Percentiles rank a stretch among this genome's conserved stretches.
These are phyloP conservation scores for Cynopterus sphinx DNA, from an alignment of 2,797 vertebrate genomes.

Conservation along the genomic window DNA sequence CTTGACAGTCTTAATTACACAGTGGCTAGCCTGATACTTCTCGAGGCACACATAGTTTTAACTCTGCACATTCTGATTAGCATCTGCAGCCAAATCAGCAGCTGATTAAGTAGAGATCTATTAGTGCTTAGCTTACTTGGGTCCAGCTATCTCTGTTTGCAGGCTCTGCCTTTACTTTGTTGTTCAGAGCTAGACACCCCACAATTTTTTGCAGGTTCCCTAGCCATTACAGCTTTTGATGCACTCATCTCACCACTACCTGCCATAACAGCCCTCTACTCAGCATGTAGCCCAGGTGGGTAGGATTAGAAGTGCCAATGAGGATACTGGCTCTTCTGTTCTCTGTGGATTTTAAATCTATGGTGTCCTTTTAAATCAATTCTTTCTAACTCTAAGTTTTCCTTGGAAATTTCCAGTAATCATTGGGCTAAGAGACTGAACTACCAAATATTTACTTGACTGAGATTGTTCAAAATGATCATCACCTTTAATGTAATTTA, in stretches of 20 bases:
- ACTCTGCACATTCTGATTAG: not conserved
- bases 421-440: not conserved
- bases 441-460: not conserved
- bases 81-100: not conserved
- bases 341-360: not conserved
- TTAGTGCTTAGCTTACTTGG: not conserved
- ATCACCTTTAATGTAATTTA: not conserved
- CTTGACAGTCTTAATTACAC: accelerated
- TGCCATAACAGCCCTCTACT: not conserved
- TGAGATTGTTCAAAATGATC: not conserved
- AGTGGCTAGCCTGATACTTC: not conserved
- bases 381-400: not conserved
- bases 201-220: not conserved
- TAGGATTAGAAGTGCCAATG: not conserved
- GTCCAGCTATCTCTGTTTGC: not conserved
- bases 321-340: not conserved
- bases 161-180: not conserved
- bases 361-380: not conserved
- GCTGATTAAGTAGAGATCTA: not conserved
- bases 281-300: too few relatives aligned
- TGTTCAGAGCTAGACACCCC: not conserved
- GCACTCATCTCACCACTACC: not conserved
- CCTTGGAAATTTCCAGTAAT: not conserved
- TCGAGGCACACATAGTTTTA: not conserved
- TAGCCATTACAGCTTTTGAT: not conserved